Conservation (phyloP, 2,888 invertebrate species). For the Idaea biselata region DNA sequence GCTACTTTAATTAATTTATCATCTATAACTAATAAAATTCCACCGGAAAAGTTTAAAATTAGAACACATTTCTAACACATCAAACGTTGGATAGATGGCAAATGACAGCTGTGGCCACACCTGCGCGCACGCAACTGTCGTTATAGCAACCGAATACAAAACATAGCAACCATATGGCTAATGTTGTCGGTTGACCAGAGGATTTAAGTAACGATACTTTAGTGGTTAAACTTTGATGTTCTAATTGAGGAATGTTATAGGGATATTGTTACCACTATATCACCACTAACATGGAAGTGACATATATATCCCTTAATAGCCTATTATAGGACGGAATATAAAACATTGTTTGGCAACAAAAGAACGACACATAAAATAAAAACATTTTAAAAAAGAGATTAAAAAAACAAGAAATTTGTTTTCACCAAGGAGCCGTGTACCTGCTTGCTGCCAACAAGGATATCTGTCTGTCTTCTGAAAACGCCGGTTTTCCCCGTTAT, state of each 20-base stretch:
- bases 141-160: constrained; percentile 43
- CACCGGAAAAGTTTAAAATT: background rate
- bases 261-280: background rate
- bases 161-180: constrained; percentile 45
- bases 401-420: too few relatives aligned
- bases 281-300: too few relatives aligned
- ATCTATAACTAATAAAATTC: background rate
- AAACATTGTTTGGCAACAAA: too few relatives aligned
- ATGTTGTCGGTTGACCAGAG: constrained; percentile 29
- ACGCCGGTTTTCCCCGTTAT: too few relatives aligned
- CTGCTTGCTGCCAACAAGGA: too few relatives aligned
- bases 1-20: too few relatives aligned
- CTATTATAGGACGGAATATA: too few relatives aligned
- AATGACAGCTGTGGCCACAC: constrained; percentile 59
- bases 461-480: too few relatives aligned
- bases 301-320: too few relatives aligned
- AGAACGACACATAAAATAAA: too few relatives aligned
- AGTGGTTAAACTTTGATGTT: constrained; percentile 5
- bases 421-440: too few relatives aligned
- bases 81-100: constrained; percentile 11
- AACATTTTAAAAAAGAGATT: too few relatives aligned
- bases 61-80: background rate
- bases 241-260: background rate
- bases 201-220: constrained; percentile 6
- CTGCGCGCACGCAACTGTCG: constrained; percentile 61